phyloP scores from a whole-genome alignment of 2,113 vertebrate species.

The Tympanuchus pallidicinctus region DNA sequence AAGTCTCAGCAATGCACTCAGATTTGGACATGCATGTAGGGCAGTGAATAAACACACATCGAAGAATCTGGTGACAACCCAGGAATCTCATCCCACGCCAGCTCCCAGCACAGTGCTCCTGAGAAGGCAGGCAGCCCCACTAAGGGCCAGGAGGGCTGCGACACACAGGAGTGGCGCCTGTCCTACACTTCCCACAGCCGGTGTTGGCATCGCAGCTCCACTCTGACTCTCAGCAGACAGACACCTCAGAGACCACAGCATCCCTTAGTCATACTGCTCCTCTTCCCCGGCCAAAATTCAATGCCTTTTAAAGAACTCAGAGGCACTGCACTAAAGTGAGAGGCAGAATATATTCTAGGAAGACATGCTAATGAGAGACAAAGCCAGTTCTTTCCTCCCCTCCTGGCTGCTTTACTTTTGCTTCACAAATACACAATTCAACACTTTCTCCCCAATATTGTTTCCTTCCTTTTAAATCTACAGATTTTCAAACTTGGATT shows the following conservation, averaged over 20 bases:
- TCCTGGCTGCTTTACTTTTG: neutral
- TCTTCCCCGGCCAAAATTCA: neutral
- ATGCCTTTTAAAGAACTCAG: neutral
- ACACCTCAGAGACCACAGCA: neutral
- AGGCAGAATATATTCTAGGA: neutral
- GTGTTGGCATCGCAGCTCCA: neutral
- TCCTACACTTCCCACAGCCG: neutral
- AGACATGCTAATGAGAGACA: neutral
- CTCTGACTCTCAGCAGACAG: neutral
- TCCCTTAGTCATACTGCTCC: rapidly evolving
- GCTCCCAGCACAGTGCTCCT: neutral
- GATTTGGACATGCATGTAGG: rapidly evolving
- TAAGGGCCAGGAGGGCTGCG: neutral
- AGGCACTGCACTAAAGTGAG: neutral
- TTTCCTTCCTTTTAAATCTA: neutral
- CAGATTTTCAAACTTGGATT: neutral
- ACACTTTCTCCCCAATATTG: neutral
- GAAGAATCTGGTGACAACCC: no score
- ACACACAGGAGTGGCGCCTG: neutral
- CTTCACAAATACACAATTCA: neutral
- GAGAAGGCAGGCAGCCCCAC: neutral
- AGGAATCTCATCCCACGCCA: neutral
- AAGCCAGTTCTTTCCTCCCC: neutral
- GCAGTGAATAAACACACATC: neutral
- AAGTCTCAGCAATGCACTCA: neutral